A percentile compares a stretch with the other conserved stretches of the same genome.
Conservation (phyloP, 2,113 vertebrate species). For the Etheostoma cragini region DNA sequence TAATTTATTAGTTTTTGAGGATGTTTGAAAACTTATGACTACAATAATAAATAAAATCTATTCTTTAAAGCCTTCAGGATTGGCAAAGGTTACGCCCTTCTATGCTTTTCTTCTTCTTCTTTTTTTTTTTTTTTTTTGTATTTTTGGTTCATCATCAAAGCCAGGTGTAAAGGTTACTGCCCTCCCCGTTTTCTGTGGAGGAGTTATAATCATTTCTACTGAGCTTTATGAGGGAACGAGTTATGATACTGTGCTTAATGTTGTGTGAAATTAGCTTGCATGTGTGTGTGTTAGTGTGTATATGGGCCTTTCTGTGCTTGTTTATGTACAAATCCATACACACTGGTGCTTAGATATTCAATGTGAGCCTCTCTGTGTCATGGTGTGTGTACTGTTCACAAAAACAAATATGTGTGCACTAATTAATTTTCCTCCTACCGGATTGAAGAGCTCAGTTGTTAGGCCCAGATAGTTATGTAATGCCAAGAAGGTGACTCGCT, state of each 20-base stretch:
- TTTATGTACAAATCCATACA: slow-evolving; percentile 24
- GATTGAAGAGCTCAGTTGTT: slow-evolving; percentile 95
- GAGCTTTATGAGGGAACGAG: slow-evolving; percentile 49
- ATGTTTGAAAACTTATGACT: neutral
- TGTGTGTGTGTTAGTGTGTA: slow-evolving; percentile 32
- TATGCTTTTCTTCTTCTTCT: slow-evolving; percentile 5
- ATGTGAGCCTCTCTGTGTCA: slow-evolving; percentile 16
- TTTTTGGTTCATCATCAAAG: neutral
- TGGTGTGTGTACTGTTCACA: slow-evolving; percentile 6
- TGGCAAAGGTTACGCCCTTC: neutral
- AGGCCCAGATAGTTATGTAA: slow-evolving; percentile 95
- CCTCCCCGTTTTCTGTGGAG: slow-evolving; percentile 23
- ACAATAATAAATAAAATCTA: neutral
- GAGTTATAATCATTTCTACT: slow-evolving; percentile 45
- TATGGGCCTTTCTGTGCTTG: slow-evolving; percentile 31
- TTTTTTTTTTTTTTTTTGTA: too few relatives aligned
- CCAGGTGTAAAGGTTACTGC: slow-evolving; percentile 16
- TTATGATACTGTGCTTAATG: slow-evolving; percentile 75
- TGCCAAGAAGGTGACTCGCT: slow-evolving; percentile 95
- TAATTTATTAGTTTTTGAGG: neutral
- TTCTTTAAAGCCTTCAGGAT: neutral
- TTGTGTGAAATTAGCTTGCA: slow-evolving; percentile 74
- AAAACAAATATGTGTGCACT: slow-evolving; percentile 21
- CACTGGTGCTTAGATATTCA: slow-evolving; percentile 23
- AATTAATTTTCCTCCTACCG: slow-evolving; percentile 81